Percentiles rank a stretch among this genome's conserved stretches.
Conservation (phyloP, 1,140 invertebrate species). For the Mycetomoellerius zeteki region DNA sequence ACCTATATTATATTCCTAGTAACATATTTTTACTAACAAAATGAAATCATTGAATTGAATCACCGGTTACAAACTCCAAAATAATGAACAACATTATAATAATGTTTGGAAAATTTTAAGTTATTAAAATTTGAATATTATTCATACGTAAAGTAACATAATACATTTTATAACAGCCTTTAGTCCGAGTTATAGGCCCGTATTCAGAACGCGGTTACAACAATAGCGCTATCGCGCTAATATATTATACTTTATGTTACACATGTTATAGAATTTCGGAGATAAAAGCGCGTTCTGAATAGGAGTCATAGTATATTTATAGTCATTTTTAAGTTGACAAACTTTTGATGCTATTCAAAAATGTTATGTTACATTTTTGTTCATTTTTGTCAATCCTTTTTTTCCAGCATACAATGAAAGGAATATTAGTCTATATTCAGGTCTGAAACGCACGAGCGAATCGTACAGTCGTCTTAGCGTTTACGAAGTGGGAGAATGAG, state of each 20-base stretch:
- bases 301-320: background rate
- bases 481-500: slow-evolving; percentile 24
- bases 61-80: background rate
- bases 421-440: background rate
- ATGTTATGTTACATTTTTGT: background rate
- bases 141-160: background rate
- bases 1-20: background rate
- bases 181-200: background rate
- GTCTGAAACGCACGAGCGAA: background rate
- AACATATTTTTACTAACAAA: background rate
- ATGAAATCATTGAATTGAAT: background rate
- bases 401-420: background rate
- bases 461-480: background rate
- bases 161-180: background rate
- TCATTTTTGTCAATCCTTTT: slow-evolving; percentile 22
- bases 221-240: no score
- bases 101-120: background rate
- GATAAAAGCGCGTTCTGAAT: no score
- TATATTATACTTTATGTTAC: no score
- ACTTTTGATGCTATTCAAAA: slow-evolving; percentile 3
- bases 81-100: background rate
- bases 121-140: background rate
- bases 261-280: no score
- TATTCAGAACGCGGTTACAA: no score
- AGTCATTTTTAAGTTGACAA: background rate